Percentiles rank a stretch among this genome's conserved stretches.
Conservation (phyloP, 2,888 invertebrate species). For the Teleiodes luculella region DNA sequence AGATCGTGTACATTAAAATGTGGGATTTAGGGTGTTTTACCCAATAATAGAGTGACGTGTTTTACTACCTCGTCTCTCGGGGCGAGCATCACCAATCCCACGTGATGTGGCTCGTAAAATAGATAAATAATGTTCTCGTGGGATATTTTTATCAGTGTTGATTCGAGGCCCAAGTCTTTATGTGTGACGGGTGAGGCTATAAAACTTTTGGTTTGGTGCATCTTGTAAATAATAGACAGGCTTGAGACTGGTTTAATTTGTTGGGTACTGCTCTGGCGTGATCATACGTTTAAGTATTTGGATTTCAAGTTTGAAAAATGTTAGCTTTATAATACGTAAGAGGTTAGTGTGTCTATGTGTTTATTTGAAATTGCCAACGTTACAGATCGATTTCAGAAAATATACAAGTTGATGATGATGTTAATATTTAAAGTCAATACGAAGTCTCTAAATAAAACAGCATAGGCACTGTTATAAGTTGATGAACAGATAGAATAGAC, state of each 20-base stretch:
- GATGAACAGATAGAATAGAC: too few species aligned
- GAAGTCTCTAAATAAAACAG: too few species aligned
- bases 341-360: too few species aligned
- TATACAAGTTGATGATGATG: too few species aligned
- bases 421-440: too few species aligned
- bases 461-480: too few species aligned
- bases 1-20: constrained; percentile 46
- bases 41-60: constrained; percentile 59
- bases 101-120: constrained; percentile 57
- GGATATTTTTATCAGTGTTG: constrained; percentile 23
- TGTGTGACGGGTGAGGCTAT: constrained; percentile 8
- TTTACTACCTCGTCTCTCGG: constrained; percentile 51
- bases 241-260: background rate
- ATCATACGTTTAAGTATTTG: background rate
- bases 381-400: too few species aligned
- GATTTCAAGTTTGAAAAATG: too few species aligned
- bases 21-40: constrained; percentile 52
- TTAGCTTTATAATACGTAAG: too few species aligned
- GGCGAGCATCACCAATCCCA: constrained; percentile 61
- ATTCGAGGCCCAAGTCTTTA: constrained; percentile 4
- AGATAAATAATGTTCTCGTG: constrained; percentile 56
- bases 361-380: too few species aligned
- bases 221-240: background rate
- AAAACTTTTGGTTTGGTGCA: constrained; percentile 19
- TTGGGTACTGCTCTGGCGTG: background rate